These are phyloP conservation scores for Drosophila nigricruria DNA, from an alignment of 2,888 invertebrate genomes.

Conservation along the genomic window DNA sequence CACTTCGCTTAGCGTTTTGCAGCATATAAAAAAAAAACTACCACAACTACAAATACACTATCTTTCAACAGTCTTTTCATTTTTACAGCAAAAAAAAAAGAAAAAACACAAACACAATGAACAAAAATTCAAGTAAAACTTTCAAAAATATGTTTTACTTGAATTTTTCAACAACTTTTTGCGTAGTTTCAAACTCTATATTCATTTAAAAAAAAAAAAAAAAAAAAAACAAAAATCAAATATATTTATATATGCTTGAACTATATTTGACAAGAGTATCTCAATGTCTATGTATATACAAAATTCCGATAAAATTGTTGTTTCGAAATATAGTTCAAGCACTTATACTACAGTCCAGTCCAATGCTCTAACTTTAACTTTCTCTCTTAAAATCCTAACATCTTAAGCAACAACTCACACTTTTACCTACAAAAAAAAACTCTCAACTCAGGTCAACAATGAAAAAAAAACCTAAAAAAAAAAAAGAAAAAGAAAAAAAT, in stretches of 20 bases:
- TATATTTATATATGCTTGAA: slow-evolving; percentile 53
- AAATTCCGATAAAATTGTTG: slow-evolving; percentile 10
- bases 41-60: slow-evolving; percentile 42
- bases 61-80: slow-evolving; percentile 29
- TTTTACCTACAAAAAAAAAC: slow-evolving; percentile 69
- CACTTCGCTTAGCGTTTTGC: slow-evolving; percentile 72
- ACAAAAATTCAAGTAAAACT: slow-evolving; percentile 22
- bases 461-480: slow-evolving; percentile 42
- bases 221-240: slow-evolving; percentile 24
- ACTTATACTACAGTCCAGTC: slow-evolving; percentile 47
- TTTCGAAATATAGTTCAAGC: slow-evolving; percentile 52
- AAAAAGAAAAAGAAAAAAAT: slow-evolving; percentile 66
- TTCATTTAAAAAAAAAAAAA: slow-evolving; percentile 29
- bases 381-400: slow-evolving; percentile 62
- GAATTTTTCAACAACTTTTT: slow-evolving; percentile 29
- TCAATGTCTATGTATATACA: slow-evolving; percentile 25
- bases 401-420: slow-evolving; percentile 71
- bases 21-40: slow-evolving; percentile 35
- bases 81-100: slow-evolving; percentile 27
- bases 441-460: slow-evolving; percentile 66
- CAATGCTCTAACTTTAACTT: slow-evolving; percentile 75
- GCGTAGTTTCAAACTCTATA: slow-evolving; percentile 24
- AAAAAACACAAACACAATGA: not conserved
- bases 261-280: slow-evolving; percentile 36
- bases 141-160: slow-evolving; percentile 23